Percentiles rank a stretch among this genome's conserved stretches.
Conservation (phyloP, 1,140 invertebrate genomes). For the Planococcus citri region DNA sequence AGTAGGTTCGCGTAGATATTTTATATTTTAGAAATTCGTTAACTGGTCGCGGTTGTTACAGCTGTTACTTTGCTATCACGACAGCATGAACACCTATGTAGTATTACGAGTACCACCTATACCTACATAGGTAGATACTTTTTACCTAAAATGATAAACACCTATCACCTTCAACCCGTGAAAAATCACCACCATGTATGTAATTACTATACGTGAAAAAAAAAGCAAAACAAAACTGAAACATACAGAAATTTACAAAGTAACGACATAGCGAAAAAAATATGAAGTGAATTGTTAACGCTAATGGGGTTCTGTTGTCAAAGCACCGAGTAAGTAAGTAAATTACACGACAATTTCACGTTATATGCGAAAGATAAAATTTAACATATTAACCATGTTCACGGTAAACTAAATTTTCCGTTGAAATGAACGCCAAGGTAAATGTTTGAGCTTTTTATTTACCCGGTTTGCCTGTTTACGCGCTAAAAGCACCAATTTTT, state of each 20-base stretch:
- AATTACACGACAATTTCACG: conserved; percentile 3
- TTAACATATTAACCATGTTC: not conserved
- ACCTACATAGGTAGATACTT: too few relatives aligned
- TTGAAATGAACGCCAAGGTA: too few relatives aligned
- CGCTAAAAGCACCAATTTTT: too few relatives aligned
- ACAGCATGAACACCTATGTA: too few relatives aligned
- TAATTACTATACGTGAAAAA: not conserved
- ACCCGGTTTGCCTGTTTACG: too few relatives aligned
- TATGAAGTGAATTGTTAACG: not conserved
- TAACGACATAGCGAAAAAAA: not conserved
- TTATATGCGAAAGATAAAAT: not conserved
- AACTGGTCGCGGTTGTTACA: not conserved
- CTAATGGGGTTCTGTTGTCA: not conserved
- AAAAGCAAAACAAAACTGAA: too few relatives aligned
- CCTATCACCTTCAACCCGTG: not conserved
- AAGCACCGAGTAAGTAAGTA: not conserved
- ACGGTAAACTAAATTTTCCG: not conserved
- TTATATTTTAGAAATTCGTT: too few relatives aligned
- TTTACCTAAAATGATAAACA: not conserved
- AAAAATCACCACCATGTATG: not conserved
- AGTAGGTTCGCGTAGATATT: too few relatives aligned
- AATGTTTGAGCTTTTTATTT: too few relatives aligned
- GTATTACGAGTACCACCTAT: too few relatives aligned
- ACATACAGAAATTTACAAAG: not conserved
- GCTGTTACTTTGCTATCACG: too few relatives aligned